Evolutionary conservation across 2,797 vertebrate genomes (phyloP), one percentile per base, ranked within the genome.

Genomic region (Poecilia gillii): DNA sequence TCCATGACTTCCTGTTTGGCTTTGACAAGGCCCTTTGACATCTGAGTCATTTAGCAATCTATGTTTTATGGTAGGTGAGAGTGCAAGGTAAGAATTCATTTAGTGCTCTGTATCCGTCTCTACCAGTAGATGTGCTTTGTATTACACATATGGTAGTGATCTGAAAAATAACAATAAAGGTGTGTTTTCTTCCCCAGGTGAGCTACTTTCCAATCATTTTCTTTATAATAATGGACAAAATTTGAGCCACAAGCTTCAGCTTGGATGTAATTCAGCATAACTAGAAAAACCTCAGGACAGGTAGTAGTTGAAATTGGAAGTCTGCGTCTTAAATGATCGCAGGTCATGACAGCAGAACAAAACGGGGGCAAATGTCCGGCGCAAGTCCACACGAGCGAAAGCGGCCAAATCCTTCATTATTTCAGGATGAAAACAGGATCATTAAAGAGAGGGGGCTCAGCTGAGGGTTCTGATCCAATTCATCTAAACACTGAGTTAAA

Each of bases 151-250:
- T 49, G 25, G 8, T 9, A 47, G 23, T 23, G 6, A 75, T 33
- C 41, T 39, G 43, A 79, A 80, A 78, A n/a, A 72, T 46, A 6
- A 75, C 23, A 8, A 75, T 66, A 39, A 74, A 79, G 28, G 45
- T 6, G 2, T 36, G 7, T 36, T 36, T 18, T 59, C 33, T 33
- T 31, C 13, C 4, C 4, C 28, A 4, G 4, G 12, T 18, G 14
- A 64, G 62, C 7, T 20, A 8, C 33, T 36, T 9, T 36, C 16
- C 23, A 3, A 20, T 36, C 0, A 18, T 39, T 66, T 66, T 28
- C 16, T 47, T 66, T 23, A 5, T 33, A 20, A 49, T 28, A 8
- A 70, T 41, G 45, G 20, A 20, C 46, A 13, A 39, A n/a, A 39
- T 39, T 14, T 31, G 23, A n/a, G 16, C 8, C 16, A 70, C 23